Evolutionary conservation across 2,797 vertebrate genomes (phyloP), one percentile per base, ranked within the genome.

Genomic region (Zenarchopterus dispar): DNA sequence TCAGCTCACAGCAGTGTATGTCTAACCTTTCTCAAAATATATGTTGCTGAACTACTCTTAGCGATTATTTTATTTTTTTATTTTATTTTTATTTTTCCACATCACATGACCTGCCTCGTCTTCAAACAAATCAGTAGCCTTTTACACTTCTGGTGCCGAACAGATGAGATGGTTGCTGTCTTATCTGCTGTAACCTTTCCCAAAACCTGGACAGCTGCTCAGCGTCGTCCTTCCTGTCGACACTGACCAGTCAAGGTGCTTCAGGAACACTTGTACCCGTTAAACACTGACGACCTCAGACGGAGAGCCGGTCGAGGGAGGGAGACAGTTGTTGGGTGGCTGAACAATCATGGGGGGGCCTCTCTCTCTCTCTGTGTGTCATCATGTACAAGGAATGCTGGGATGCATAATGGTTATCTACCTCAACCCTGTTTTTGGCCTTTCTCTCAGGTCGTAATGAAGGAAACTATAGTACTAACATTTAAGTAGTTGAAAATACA

Each of bases 391-490:
- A 64, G 62, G 73, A 59, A 68, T 57, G 22, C 62, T 80, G 48
- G 74, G 73, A 77, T 82, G 73, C 79, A 81, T 89, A 69, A 80
- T 78, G 82, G 85, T 89, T 78, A 90, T 87, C 93, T 94, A 94
- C 93, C 94, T 95, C 93, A 91, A 75, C 75, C 61, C 76, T 74
- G 84, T 62, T 81, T 73, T 82, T 75, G 78, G 82, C 84, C 82
- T 77, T 81, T 77, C 59, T 82, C 85, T 93, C 90, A 85, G 88
- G 89, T 89, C 79, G 70, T 41, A 73, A 69, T 76, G 50, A 82
- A 88, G 80, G 73, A 89, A 75, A 84, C 51, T 61, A 77, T 55
- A 78, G 50, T 81, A 55, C 8, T n/a, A 80, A 77, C 62, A 72
- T 56, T 63, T 48, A 57, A 65, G 33, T 51, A 54, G 18, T 58